phyloP scores from a whole-genome alignment of 2,113 vertebrate species.

The Colistium nudipinnis region DNA sequence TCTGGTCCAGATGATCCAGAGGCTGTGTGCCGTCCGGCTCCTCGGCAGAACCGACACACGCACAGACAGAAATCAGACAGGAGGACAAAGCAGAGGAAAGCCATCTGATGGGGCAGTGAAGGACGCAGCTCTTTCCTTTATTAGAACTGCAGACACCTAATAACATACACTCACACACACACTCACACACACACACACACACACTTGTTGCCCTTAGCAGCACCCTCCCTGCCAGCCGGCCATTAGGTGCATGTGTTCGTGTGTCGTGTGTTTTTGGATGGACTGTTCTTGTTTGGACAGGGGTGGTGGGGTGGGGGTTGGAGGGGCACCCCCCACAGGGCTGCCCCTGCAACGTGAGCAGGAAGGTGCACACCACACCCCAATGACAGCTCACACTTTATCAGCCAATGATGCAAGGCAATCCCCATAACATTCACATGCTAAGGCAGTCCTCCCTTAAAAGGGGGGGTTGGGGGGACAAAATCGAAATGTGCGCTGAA shows the following conservation, averaged over 20 bases:
- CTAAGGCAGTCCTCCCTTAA: slow-evolving; percentile 7
- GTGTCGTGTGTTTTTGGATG: slow-evolving; percentile 59
- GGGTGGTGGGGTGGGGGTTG: slow-evolving; percentile 38
- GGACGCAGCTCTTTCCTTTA: slow-evolving; percentile 79
- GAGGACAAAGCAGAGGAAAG: slow-evolving; percentile 67
- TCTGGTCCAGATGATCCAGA: slow-evolving; percentile 64
- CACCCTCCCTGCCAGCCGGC: slow-evolving; percentile 58
- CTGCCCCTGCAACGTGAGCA: slow-evolving; percentile 79
- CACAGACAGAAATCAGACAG: slow-evolving; percentile 53
- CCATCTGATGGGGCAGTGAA: slow-evolving; percentile 77
- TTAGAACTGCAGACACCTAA: slow-evolving; percentile 82
- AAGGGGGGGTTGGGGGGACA: background rate
- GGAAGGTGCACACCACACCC: slow-evolving; percentile 75
- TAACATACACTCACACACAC: slow-evolving; percentile 66
- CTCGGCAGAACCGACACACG: slow-evolving; percentile 42
- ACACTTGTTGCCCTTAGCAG: slow-evolving; percentile 68
- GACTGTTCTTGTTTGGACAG: slow-evolving; percentile 70
- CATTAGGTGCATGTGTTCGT: slow-evolving; percentile 55
- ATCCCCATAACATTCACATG: slow-evolving; percentile 66
- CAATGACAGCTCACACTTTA: slow-evolving; percentile 70
- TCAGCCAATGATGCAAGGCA: slow-evolving; percentile 74
- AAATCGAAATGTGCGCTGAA: background rate
- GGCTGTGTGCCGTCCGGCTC: slow-evolving; percentile 54
- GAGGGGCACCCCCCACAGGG: slow-evolving; percentile 70
- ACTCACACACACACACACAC: slow-evolving; percentile 46